A percentile compares a stretch with the other conserved stretches of the same genome.
These are phyloP conservation scores for Etheostoma spectabile DNA, from an alignment of 2,113 vertebrate genomes.

Conservation along the genomic window DNA sequence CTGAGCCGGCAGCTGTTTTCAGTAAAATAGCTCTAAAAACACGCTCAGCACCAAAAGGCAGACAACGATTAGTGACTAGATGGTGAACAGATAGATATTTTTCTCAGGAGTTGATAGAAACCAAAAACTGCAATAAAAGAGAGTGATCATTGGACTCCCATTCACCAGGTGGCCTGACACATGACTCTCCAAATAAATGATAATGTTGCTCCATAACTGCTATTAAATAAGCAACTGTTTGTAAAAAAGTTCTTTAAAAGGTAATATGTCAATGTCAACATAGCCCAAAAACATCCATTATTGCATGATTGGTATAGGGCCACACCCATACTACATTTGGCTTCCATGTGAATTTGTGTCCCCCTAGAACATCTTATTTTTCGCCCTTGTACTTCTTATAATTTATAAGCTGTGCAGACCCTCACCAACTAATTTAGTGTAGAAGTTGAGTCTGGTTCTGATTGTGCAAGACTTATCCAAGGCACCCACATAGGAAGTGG, in stretches of 20 bases:
- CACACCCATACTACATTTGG: not conserved
- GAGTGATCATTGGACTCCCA: not conserved
- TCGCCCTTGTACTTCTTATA: not conserved
- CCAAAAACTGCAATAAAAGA: not conserved
- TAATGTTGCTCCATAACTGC: not conserved
- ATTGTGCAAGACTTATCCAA: constrained; percentile 27
- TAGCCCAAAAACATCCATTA: not conserved
- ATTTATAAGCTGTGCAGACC: not conserved
- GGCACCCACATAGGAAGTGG: constrained; percentile 59
- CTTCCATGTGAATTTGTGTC: not conserved
- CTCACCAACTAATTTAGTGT: not conserved
- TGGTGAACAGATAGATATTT: not conserved
- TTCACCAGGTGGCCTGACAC: not conserved
- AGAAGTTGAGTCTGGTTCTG: constrained; percentile 34
- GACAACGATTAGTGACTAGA: not conserved
- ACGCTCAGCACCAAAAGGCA: not conserved
- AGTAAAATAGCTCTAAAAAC: not conserved
- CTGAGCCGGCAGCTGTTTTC: not conserved
- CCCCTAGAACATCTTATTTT: not conserved
- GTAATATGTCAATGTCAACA: not conserved
- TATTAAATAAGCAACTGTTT: not conserved
- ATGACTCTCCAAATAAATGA: not conserved
- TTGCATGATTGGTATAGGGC: not conserved
- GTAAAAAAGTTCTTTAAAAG: not conserved
- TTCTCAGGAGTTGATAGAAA: constrained; percentile 1